These are phyloP conservation scores for Metacarcinus magister DNA, from an alignment of 2,888 invertebrate species.

Conservation along the genomic window DNA sequence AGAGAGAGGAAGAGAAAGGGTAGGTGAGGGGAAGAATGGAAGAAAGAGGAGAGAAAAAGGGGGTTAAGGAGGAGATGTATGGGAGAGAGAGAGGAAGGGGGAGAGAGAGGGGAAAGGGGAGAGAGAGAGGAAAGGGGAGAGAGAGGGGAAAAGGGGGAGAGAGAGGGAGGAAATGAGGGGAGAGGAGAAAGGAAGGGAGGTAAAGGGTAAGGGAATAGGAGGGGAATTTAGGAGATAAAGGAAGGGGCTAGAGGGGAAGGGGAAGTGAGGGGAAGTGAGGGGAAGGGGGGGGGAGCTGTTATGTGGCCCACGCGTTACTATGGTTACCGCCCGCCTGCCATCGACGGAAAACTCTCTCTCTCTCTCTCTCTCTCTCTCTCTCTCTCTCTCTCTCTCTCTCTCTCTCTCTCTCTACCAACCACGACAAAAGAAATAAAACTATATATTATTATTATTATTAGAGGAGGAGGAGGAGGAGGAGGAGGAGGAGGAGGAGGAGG, in stretches of 20 bases:
- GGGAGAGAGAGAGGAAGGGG: neutral
- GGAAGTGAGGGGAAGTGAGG: neutral
- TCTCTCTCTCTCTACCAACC: slow-evolving; percentile 38
- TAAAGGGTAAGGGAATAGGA: neutral
- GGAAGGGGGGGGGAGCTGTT: neutral
- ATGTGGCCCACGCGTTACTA: slow-evolving; percentile 35
- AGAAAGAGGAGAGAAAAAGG: neutral
- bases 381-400: slow-evolving; percentile 53
- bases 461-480: too few species aligned
- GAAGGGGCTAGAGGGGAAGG: neutral
- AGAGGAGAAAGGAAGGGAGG: neutral
- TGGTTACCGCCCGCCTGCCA: neutral
- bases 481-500: too few species aligned
- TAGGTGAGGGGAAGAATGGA: neutral
- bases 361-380: slow-evolving; percentile 31
- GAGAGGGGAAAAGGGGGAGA: neutral
- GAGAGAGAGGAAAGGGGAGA: neutral
- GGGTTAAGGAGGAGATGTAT: neutral
- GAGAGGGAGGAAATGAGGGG: neutral
- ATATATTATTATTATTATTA: too few species aligned
- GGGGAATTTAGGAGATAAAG: neutral
- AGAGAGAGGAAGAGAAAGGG: neutral
- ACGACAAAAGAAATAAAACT: too few species aligned
- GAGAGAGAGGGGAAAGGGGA: neutral
- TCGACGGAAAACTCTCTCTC: neutral